Conservation (phyloP, 1,140 invertebrate genomes). For the Monochamus saltuarius region DNA sequence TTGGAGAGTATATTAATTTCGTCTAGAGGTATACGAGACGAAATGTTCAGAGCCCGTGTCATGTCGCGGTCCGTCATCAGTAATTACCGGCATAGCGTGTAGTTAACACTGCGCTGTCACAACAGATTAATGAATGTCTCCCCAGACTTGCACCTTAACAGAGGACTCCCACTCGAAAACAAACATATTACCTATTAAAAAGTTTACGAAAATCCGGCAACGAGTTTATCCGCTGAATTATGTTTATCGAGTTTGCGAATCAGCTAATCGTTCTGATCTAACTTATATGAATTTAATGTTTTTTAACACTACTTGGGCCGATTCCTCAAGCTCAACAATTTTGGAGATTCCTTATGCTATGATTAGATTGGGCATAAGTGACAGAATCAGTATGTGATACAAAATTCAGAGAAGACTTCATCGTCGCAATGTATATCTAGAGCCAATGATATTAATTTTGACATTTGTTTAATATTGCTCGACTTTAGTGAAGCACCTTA, state of each 20-base stretch:
- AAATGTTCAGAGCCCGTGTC: constrained; percentile 36
- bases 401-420: no score
- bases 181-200: constrained; percentile 13
- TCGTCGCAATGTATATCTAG: no score
- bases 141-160: constrained; percentile 44
- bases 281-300: no score
- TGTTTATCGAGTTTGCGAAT: no score
- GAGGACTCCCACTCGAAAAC: constrained; percentile 10
- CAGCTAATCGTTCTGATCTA: no score
- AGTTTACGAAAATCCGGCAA: constrained; percentile 8
- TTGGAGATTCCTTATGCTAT: no score
- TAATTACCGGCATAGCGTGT: constrained; percentile 53
- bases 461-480: no score
- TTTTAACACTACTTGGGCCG: not conserved
- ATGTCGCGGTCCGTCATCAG: constrained; percentile 45
- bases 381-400: no score
- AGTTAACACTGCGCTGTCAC: constrained; percentile 52
- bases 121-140: constrained; percentile 54
- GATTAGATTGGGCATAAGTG: no score
- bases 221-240: no score
- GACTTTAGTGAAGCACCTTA: no score
- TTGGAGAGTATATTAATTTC: constrained; percentile 11
- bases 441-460: no score
- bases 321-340: not conserved
- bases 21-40: constrained; percentile 17